These are phyloP conservation scores for Macrosiphum euphorbiae DNA, from an alignment of 2,888 invertebrate species.

Conservation along the genomic window DNA sequence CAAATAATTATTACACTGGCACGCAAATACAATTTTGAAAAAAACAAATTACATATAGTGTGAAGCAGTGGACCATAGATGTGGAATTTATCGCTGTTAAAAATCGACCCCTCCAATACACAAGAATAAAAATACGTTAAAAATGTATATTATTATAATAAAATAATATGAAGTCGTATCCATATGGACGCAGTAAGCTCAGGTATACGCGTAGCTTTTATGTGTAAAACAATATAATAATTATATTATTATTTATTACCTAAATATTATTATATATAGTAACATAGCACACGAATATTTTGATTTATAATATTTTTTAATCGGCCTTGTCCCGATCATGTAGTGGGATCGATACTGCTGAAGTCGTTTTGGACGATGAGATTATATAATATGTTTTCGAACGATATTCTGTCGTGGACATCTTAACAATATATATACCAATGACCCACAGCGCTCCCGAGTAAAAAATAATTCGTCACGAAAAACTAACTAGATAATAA, in stretches of 20 bases:
- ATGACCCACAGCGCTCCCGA: no score
- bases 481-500: neutral
- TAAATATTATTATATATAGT: neutral
- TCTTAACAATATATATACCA: neutral
- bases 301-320: neutral
- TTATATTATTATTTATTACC: neutral
- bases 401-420: neutral
- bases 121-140: neutral
- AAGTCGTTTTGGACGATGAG: neutral
- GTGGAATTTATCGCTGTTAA: neutral
- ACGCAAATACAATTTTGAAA: neutral
- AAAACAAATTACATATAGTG: neutral
- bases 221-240: neutral
- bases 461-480: neutral
- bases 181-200: neutral
- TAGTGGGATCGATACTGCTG: neutral
- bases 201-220: neutral
- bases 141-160: neutral
- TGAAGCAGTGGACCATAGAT: neutral
- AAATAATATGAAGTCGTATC: neutral
- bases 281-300: neutral
- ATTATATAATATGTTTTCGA: neutral
- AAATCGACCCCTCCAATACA: neutral
- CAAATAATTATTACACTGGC: neutral
- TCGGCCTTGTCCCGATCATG: neutral